phyloP scores from a whole-genome alignment of 2,888 invertebrate genomes.

The Molanna angustata region DNA sequence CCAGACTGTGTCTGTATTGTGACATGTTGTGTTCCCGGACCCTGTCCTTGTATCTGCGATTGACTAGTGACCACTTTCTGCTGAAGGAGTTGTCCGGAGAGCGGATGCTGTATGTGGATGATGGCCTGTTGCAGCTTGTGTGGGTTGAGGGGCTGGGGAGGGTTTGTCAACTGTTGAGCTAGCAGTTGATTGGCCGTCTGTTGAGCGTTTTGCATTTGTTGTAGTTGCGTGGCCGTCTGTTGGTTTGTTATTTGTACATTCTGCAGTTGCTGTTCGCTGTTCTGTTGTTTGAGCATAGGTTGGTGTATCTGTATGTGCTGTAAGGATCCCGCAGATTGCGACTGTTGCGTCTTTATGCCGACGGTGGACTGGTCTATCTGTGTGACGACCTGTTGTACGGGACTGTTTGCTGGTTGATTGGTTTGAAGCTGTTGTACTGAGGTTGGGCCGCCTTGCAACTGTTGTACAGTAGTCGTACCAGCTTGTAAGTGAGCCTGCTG shows the following conservation, averaged over 20 bases:
- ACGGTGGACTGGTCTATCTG: constrained; percentile 41
- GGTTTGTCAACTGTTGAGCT: constrained; percentile 53
- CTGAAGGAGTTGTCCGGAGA: constrained; percentile 33
- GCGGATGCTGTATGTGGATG: constrained; percentile 53
- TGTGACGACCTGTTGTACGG: constrained; percentile 44
- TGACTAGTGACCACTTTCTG: constrained; percentile 28
- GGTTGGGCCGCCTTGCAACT: no score
- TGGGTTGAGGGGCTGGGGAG: constrained; percentile 52
- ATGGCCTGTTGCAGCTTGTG: constrained; percentile 54
- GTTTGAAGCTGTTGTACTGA: constrained; percentile 39
- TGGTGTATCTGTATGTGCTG: constrained; percentile 30
- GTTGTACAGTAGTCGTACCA: constrained; percentile 34
- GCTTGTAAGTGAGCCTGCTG: constrained; percentile 70
- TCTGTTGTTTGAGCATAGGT: constrained; percentile 25
- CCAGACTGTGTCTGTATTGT: constrained; percentile 24
- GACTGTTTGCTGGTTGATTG: constrained; percentile 38
- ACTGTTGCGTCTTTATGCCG: constrained; percentile 37
- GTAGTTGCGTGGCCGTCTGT: constrained; percentile 25
- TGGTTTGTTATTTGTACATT: constrained; percentile 22
- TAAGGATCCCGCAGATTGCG: constrained; percentile 29
- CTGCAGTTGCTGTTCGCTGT: constrained; percentile 18
- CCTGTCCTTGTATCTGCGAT: constrained; percentile 23
- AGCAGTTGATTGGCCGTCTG: constrained; percentile 52
- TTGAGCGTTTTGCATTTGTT: constrained; percentile 38
- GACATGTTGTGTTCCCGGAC: constrained; percentile 16